These are phyloP conservation scores for Diabrotica undecimpunctata DNA, from an alignment of 1,140 invertebrate species.

Conservation along the genomic window DNA sequence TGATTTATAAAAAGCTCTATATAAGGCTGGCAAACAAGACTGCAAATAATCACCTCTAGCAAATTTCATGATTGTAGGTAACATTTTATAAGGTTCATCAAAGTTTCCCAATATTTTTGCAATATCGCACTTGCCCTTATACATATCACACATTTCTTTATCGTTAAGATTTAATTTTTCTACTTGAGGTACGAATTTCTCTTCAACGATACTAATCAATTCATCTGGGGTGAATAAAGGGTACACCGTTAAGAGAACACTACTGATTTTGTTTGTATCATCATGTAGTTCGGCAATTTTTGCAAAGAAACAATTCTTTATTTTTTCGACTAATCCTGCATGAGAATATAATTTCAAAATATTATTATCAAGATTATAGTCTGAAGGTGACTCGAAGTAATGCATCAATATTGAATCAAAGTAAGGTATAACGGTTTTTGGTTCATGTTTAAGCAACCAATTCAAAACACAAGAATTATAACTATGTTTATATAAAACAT, in stretches of 20 bases:
- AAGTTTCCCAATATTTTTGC: constrained; percentile 4
- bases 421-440: neutral
- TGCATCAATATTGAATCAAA: constrained; percentile 10
- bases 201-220: constrained; percentile 3
- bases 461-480: neutral
- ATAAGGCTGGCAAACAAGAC: constrained; percentile 12
- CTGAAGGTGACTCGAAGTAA: no score
- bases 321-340: constrained; percentile 15
- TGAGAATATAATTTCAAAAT: constrained; percentile 15
- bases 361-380: neutral
- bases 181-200: constrained; percentile 10
- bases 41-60: constrained; percentile 22
- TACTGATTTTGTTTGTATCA: neutral
- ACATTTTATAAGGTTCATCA: constrained; percentile 9
- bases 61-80: constrained; percentile 17
- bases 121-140: constrained; percentile 17
- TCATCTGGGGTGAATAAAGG: constrained; percentile 10
- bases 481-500: neutral
- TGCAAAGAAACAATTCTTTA: neutral
- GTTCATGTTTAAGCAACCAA: constrained; percentile 20
- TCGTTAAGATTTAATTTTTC: constrained; percentile 16
- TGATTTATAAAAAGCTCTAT: constrained; percentile 14
- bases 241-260: neutral
- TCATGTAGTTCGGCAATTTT: constrained; percentile 7
- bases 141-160: constrained; percentile 12